Evolutionary conservation across 53 echinoderm and acorn worm genomes (phyloP), one percentile per base, ranked within the genome.

Genomic region (Zoroaster sp.): DNA sequence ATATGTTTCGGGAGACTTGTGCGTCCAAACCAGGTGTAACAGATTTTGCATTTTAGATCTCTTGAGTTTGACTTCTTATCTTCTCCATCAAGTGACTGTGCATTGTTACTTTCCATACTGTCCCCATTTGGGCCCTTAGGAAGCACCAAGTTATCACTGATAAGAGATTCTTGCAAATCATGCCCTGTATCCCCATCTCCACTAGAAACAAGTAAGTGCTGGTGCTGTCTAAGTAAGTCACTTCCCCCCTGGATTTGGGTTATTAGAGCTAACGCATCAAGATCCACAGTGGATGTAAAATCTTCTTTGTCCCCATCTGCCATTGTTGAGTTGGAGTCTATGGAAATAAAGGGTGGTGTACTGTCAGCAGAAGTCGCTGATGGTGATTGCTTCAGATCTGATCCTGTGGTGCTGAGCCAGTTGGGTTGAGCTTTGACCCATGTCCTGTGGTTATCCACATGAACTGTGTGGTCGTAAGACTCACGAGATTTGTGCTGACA

Each of bases 401-500:
- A 47, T 38, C 43, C 78, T 77, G 33, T 35, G 54, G 80, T 40
- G 25, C 72, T 67, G 45, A 79, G 20, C 66, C 75, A 75, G 49
- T 68, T 86, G 20, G 83, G 34, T n/a, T 93, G 88, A 77, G 90
- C 83, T 63, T 91, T 83, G 69, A 96, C 83, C 99, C 99, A 99
- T 3, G 93, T 92, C 69, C 93, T 94, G 80, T 99, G 99, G 72
- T 90, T 94, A 52, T 99, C 96, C 47, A 99, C 91, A 52, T 99
- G 99, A 74, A 91, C 75, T 18, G 73, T 89, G 80, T 89, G 96
- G 63, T 99, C 99, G 37, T 92, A 93, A 20, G 88, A 91, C 75
- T 99, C 94, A 7, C 95, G 70, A 2, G 99, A 94, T 55, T 99
- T 90, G 70, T 99, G 99, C 71, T 93, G 75, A 67, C 99, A 96